phyloP scores from a whole-genome alignment of 2,113 vertebrate species.

The Scartelaos histophorus region DNA sequence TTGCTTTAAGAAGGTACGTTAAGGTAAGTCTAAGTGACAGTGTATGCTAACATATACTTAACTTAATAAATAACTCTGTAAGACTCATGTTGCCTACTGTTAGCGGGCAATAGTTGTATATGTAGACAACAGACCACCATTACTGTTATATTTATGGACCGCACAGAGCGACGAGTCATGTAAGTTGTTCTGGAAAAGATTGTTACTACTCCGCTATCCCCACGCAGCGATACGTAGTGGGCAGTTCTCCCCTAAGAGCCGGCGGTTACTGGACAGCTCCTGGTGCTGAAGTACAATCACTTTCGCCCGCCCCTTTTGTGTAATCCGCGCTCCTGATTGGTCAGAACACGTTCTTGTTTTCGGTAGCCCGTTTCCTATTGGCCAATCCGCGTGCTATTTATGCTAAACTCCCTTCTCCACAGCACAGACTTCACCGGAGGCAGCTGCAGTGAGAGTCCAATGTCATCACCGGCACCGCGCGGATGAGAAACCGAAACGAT shows the following conservation, averaged over 20 bases:
- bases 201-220: neutral
- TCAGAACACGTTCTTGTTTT: neutral
- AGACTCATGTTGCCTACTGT: too few species aligned
- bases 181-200: neutral
- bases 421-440: conserved; percentile 12
- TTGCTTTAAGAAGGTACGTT: neutral
- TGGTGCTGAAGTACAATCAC: conserved; percentile 13
- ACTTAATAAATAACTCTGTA: too few species aligned
- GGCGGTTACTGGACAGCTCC: conserved; percentile 39
- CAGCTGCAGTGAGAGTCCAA: conserved; percentile 44
- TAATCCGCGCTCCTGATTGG: conserved; percentile 45
- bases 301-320: neutral
- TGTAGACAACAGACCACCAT: too few species aligned
- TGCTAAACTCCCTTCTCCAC: conserved; percentile 35
- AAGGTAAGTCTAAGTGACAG: too few species aligned
- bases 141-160: too few species aligned
- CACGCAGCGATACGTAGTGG: neutral
- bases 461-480: conserved; percentile 52
- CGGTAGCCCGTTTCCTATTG: conserved; percentile 28
- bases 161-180: too few species aligned
- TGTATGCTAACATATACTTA: too few species aligned
- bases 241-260: neutral
- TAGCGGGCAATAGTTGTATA: too few species aligned
- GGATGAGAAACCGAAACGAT: conserved; percentile 13
- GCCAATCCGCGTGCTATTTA: conserved; percentile 26